A percentile compares a stretch with the other conserved stretches of the same genome.
Evolutionary conservation across 2,888 invertebrate species (phyloP).

Genomic region (Trichacis sp.): DNA sequence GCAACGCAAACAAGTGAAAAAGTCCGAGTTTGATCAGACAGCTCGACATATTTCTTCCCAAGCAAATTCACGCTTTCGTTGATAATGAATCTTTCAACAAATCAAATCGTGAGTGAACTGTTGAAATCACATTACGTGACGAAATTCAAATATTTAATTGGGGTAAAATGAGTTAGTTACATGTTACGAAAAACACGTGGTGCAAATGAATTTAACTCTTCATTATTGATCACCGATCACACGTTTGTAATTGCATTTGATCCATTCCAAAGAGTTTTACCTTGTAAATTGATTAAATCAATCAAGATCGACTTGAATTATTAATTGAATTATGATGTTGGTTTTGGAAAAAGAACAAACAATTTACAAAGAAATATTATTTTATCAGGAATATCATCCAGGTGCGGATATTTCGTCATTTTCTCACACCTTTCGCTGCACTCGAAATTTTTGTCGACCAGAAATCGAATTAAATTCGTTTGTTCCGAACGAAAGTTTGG

Average conservation of each 20-base stretch:
- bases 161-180: background rate
- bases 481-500: background rate
- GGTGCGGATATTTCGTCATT: background rate
- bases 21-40: background rate
- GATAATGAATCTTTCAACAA: background rate
- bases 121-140: too few species aligned
- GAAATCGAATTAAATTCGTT: background rate
- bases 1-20: background rate
- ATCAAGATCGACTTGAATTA: too few species aligned
- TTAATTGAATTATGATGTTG: too few species aligned
- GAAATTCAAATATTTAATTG: background rate
- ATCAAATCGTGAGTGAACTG: background rate
- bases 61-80: background rate
- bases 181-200: too few species aligned
- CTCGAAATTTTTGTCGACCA: too few species aligned
- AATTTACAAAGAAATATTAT: background rate
- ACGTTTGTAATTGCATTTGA: too few species aligned
- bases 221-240: too few species aligned
- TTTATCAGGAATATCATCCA: background rate
- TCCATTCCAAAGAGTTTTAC: too few species aligned
- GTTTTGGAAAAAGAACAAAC: too few species aligned
- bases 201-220: too few species aligned
- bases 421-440: background rate
- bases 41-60: background rate
- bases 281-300: too few species aligned